Base-by-base conservation (phyloP, 2,888 invertebrate species). In the Cerceris ruficornis region DNA sequence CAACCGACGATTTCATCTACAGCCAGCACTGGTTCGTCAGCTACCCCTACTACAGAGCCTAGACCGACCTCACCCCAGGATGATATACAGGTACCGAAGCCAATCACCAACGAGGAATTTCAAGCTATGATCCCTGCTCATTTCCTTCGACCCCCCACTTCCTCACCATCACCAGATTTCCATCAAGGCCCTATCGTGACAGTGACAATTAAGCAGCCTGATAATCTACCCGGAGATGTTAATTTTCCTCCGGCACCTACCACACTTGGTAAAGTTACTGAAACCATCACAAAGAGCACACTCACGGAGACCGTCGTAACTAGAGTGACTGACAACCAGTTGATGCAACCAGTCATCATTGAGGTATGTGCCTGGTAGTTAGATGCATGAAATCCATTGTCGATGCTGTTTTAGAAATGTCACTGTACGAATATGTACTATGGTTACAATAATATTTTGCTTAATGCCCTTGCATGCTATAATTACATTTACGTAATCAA, bases 231-330 rank as follows among this genome's bases (percentile, higher is more conserved):
- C 88, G 95, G 95, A 89, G 94, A 95, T 88, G 94, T 96, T 89
- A 94, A 95, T 91, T 95, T 96, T 90, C 97, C 97, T 87, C 97
- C 98, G 90, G 95, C 97, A 88, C 97, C 97, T 83, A 96, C 96
- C 82, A 94, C 96, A 88, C 95, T 96, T 92, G 98, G 98, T 92
- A 95, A 95, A 93, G 96, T 98, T 94, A 98, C 98, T 87, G 98
- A 98, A 94, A 97, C 97, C 93, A 97, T 98, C 94, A 98, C 98
- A 93, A 98, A 98, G 95, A 97, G 98, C 92, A 98, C 98, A 87
- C 96, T 98, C 94, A 98, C 98, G 91, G 98, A 98, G 94, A 98
- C 98, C 85, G 97, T 97, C 87, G 98, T 98, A 94, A 98, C 98
- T 88, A 95, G 98, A 92, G 95, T 98, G 93, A 98, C 98, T 90